Evolutionary conservation across 2,888 invertebrate genomes (phyloP), one percentile per base, ranked within the genome.

Genomic region (Caenorhabditis auriculariae): DNA sequence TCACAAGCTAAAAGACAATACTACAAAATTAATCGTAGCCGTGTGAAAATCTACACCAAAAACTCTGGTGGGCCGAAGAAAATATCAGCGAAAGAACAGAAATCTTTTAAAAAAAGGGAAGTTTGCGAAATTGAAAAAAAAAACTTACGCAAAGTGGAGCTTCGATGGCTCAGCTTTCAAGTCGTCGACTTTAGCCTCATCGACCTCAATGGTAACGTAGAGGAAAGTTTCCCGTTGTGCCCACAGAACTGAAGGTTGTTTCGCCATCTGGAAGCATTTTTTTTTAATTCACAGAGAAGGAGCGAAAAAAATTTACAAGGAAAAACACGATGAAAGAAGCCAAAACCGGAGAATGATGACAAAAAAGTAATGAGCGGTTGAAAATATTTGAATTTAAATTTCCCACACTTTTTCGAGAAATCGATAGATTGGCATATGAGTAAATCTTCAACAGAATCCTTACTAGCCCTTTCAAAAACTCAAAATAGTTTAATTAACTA

Each of bases 161-260:
- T 66, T 72, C 47, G 66, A 71, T 27, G 66, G 72, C 27, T 69
- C 72, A 54, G 72, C 60, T 17, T 55, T 55, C 38, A 78, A 54
- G 37, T 75, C 66, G 12, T 76, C 72, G 19, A 78, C 60, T 28
- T 72, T 76, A 44, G 73, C 66, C 29, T 89, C 89, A 86, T 93
- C 93, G 80, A 94, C 87, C 84, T 90, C 90, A 83, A 95, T 88
- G 72, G 92, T 93, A 76, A 96, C 86, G 82, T 88, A 91, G 66
- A 95, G 84, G 76, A 89, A 85, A 78, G 88, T 88, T 77, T 88
- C 88, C 80, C 91, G 87, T 84, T 95, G 94, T 55, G 94, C 94
- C 95, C 95, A 95, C 84, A 90, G 87, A 75, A 93, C 90, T 66
- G 90, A 88, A 65, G 94, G 93, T 53, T 78, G 78, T 39, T 63